Base-by-base conservation (phyloP, 2,113 vertebrate species). In the Machaerirhynchus nigripectus region DNA sequence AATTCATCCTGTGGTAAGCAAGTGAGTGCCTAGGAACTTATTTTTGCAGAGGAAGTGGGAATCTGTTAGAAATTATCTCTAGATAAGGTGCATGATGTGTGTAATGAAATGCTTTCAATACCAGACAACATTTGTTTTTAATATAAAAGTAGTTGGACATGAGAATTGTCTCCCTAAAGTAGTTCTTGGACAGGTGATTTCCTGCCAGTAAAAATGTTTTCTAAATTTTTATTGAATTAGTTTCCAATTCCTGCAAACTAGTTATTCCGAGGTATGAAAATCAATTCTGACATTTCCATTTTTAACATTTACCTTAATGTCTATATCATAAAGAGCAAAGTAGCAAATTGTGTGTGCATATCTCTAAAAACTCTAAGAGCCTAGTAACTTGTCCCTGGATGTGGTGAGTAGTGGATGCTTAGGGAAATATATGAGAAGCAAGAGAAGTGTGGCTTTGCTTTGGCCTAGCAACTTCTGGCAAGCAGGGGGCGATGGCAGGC, bases 41-140 rank as follows among this genome's bases (percentile, higher is more conserved):
- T 67, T 88, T 96, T 97, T 97, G 92, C 70, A 93, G 93, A 96
- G 44, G 49, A 97, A 97, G 86, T 92, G 95, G 95, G 80, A 96
- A 97, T 97, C 96, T 98, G 97, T 98, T 98, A 98, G 94, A 97
- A 97, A 97, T 98, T 97, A 97, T 89, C 84, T 97, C 94, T 96
- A 96, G 95, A 96, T 98, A 97, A 97, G 91, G 94, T 94, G 90
- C 85, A 95, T 92, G 90, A 96, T 84, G 93, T 96, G 69, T 91
- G 77, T 93, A 95, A 94, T 94, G 90, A 97, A 97, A 97, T 96
- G 93, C 75, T 98, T 97, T 98, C 93, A 94, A 63, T 97, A 81
- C 57, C 84, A 94, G 46, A 74, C 91, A 97, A 96, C 97, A 97
- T 97, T 98, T 98, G 97, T 95, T 98, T 98, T 96, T 97, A 98